Base-by-base conservation (phyloP, 1,140 invertebrate species). In the Dendrolimus kikuchii region DNA sequence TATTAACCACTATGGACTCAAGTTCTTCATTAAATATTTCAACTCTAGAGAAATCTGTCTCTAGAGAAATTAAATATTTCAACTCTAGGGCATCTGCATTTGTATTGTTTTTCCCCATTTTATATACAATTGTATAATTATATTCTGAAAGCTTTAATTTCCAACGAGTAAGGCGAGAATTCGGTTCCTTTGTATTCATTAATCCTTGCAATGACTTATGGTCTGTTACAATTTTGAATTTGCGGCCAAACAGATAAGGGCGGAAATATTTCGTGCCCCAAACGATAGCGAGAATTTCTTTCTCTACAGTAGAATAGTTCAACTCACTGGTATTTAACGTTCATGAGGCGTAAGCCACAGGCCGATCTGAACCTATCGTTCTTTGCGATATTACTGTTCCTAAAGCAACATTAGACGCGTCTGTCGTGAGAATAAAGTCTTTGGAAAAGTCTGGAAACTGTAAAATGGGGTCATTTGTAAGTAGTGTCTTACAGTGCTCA, bases 81-180 rank as follows among this genome's bases (percentile, higher is more conserved):
- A n/a, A n/a, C n/a, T n/a, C n/a, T n/a, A n/a, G n/a, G n/a, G 54
- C 54, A 10, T 56, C 54, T 40, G 54, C 54, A 6, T 56, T 56
- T 6, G 48, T 46, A 36, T 56, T 59, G 39, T 10, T 10, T 41
- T 53, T 59, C 5, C 57, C 57, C 9, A 49, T 48, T 50, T 53
- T 59, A 42, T 59, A 59, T 5, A 53, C 9, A 1, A 59, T 48
- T 7, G 51, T 43, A 42, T 46, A 59, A 10, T 59, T 47, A 48
- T 53, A 57, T 42, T 57, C 56, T 37, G 50, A 53, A 43, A 57
- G 39, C 44, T 53, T 57, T 37, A 57, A 36, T 43, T 41, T 47
- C 56, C 56, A 57, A 39, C 56, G 46, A 5, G 56, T 57, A 39
- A 55, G 37, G 9, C 53, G 45, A 5, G 53, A 55, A 38, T 55